Evolutionary conservation across 2,113 vertebrate genomes (phyloP).

Genomic region (Platycercus adscitus): DNA sequence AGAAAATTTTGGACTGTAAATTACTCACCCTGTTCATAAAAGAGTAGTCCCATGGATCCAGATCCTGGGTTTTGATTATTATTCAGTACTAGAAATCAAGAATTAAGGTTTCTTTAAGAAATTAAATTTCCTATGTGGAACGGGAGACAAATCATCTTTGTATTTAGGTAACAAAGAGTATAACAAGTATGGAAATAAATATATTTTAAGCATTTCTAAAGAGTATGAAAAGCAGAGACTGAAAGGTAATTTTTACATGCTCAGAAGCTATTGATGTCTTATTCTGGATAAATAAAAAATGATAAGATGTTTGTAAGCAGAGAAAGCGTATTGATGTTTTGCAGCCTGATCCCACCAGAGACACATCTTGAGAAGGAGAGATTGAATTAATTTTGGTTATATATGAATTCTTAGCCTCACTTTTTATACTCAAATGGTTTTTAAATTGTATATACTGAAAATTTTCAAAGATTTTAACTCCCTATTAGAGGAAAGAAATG

Average conservation of each 20-base stretch:
- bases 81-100: not conserved
- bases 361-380: not conserved
- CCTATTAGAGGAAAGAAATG: not conserved
- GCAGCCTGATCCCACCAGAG: not conserved
- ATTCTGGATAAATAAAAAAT: not conserved
- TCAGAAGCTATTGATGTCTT: not conserved
- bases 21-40: not conserved
- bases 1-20: not conserved
- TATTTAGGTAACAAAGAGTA: not conserved
- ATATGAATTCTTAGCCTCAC: not conserved
- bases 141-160: not conserved
- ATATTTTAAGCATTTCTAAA: not conserved
- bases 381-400: not conserved
- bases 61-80: not conserved
- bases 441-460: not conserved
- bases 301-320: not conserved
- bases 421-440: not conserved
- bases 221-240: not conserved
- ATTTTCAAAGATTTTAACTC: not conserved
- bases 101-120: not conserved
- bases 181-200: not conserved
- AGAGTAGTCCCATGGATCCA: not conserved
- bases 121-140: not conserved
- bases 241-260: not conserved
- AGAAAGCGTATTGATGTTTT: not conserved